A percentile compares a stretch with the other conserved stretches of the same genome.
These are phyloP conservation scores for Charadrius vociferus DNA, from an alignment of 2,113 vertebrate species.

Conservation along the genomic window DNA sequence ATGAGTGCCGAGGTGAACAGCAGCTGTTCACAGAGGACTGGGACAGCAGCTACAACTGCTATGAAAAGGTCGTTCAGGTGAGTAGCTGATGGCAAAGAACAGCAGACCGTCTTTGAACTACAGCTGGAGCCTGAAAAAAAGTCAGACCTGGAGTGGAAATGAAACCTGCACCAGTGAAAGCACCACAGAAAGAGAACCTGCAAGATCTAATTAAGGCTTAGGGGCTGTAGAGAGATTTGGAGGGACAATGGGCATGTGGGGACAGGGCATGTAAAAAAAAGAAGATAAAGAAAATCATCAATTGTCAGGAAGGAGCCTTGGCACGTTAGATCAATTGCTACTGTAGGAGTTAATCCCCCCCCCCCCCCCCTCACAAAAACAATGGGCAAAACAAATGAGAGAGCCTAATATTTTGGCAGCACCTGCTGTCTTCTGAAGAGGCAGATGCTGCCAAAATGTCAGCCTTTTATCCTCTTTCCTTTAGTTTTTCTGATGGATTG, in stretches of 20 bases:
- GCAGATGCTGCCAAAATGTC: background rate
- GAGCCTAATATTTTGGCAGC: conserved; percentile 20
- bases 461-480: background rate
- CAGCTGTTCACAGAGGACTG: background rate
- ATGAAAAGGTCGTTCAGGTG: background rate
- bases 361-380: background rate
- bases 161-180: background rate
- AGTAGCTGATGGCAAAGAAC: background rate
- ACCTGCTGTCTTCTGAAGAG: conserved; percentile 1
- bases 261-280: background rate
- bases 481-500: background rate
- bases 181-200: background rate
- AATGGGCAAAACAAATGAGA: conserved; percentile 13
- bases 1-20: background rate
- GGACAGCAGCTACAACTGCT: background rate
- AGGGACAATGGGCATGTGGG: background rate
- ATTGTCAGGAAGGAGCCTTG: background rate
- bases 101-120: background rate
- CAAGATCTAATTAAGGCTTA: background rate
- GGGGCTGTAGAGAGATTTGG: background rate
- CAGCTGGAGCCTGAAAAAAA: background rate
- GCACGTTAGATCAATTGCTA: background rate
- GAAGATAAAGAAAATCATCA: conserved; percentile 3
- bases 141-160: background rate
- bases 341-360: background rate